These are phyloP conservation scores for Bucorvus abyssinicus DNA, from an alignment of 2,797 vertebrate species.

Conservation along the genomic window DNA sequence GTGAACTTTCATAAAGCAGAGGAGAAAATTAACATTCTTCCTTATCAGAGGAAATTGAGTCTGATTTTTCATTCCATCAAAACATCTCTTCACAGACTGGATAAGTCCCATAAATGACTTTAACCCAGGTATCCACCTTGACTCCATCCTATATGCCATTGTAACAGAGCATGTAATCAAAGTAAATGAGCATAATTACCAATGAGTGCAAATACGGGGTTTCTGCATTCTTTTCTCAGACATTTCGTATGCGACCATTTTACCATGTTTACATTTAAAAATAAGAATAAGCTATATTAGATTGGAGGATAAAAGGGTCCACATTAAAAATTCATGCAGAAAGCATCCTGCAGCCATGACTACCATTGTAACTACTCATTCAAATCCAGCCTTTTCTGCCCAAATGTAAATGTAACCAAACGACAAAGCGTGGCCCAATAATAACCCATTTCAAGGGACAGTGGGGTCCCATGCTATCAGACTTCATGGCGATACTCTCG, in stretches of 20 bases:
- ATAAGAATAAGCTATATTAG: not conserved
- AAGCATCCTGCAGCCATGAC: not conserved
- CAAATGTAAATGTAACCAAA: not conserved
- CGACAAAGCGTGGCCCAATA: not conserved
- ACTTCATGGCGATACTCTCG: not conserved
- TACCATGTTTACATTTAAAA: not conserved
- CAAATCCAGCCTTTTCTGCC: not conserved
- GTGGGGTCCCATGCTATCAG: not conserved
- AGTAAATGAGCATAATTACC: constrained; percentile 47
- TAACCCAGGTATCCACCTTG: not conserved
- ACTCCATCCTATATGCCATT: not conserved
- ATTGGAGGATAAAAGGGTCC: not conserved
- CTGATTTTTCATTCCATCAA: constrained; percentile 32
- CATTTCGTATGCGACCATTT: not conserved
- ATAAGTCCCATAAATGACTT: not conserved
- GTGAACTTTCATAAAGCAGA: not conserved
- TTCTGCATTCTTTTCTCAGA: not conserved
- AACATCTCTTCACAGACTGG: constrained; percentile 8
- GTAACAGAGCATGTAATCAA: constrained; percentile 13
- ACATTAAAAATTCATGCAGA: not conserved
- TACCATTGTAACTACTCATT: not conserved
- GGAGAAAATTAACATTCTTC: constrained; percentile 5
- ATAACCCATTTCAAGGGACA: not conserved
- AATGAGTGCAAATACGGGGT: not conserved
- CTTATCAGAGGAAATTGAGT: not conserved